Evolutionary conservation across 2,888 invertebrate species (phyloP).

Genomic region (Athalia rosae): DNA sequence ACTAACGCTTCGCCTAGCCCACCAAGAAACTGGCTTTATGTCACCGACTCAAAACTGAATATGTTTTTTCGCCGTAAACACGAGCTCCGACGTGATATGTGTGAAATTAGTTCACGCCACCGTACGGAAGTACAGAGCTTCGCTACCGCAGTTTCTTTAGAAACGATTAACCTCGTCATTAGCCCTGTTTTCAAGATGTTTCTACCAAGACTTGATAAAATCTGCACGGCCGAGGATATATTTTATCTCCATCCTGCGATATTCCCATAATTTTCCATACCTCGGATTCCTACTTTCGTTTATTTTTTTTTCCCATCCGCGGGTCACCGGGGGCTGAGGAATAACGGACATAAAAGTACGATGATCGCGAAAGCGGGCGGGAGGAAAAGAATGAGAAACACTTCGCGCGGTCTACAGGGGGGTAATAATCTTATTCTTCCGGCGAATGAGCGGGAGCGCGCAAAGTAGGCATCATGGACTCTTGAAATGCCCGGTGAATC

Average conservation of each 20-base stretch:
- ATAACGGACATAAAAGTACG: constrained; percentile 13
- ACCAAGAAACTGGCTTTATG: constrained; percentile 15
- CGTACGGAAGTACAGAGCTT: no score
- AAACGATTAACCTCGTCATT: no score
- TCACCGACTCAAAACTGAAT: not conserved
- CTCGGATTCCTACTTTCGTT: no score
- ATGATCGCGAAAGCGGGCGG: not conserved
- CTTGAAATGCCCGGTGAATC: constrained; percentile 38
- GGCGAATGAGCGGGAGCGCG: constrained; percentile 39
- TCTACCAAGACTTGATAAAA: no score
- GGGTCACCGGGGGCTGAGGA: constrained; percentile 1
- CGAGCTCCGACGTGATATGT: not conserved
- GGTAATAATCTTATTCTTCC: constrained; percentile 37
- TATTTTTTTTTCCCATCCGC: not conserved
- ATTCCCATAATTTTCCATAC: no score
- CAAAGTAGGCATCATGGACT: constrained; percentile 40
- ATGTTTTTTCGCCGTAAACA: not conserved
- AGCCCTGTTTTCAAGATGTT: no score
- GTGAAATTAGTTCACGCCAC: no score
- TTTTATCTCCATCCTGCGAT: no score
- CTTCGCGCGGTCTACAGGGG: not conserved
- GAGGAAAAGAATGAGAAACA: constrained; percentile 15
- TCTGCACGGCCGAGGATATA: no score
- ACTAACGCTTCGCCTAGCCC: constrained; percentile 6
- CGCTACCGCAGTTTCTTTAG: no score